Conservation (phyloP, 2,888 invertebrate species). For the Eudasyphora cyanicolor region DNA sequence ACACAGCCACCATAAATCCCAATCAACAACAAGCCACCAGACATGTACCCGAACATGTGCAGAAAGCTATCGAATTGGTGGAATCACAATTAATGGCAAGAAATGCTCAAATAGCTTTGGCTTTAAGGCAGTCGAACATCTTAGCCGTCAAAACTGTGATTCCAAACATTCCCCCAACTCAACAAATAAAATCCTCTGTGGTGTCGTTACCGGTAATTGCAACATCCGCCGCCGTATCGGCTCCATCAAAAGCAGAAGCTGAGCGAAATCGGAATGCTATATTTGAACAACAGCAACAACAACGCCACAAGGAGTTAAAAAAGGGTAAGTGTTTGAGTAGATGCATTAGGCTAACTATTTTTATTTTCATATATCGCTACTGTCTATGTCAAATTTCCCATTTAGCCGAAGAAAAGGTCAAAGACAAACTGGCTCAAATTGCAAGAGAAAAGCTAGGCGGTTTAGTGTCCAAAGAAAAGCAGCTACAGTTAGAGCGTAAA, state of each 20-base stretch:
- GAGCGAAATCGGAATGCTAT: slow-evolving; percentile 68
- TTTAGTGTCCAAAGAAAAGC: slow-evolving; percentile 81
- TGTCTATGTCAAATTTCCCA: slow-evolving; percentile 9
- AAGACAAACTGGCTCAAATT: slow-evolving; percentile 82
- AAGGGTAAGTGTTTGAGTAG: slow-evolving; percentile 64
- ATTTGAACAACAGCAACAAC: slow-evolving; percentile 68
- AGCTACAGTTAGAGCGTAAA: slow-evolving; percentile 87
- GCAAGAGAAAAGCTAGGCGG: slow-evolving; percentile 83
- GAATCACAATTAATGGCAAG: slow-evolving; percentile 77
- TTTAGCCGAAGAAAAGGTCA: slow-evolving; percentile 82
- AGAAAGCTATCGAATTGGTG: slow-evolving; percentile 78
- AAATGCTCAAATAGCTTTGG: slow-evolving; percentile 70
- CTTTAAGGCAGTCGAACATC: slow-evolving; percentile 32
- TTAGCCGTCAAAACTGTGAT: slow-evolving; percentile 52
- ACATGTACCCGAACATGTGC: slow-evolving; percentile 76
- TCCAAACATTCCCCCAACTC: slow-evolving; percentile 3
- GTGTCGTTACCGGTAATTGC: not conserved
- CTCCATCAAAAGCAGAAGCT: slow-evolving; percentile 62
- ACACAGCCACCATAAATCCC: not conserved
- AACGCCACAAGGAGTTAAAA: slow-evolving; percentile 71
- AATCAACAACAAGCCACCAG: slow-evolving; percentile 38
- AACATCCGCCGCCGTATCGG: slow-evolving; percentile 20
- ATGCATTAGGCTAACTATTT: not conserved
- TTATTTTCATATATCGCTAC: not conserved
- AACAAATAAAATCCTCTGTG: not conserved